A percentile compares a stretch with the other conserved stretches of the same genome.
These are phyloP conservation scores for Leptobrachium ailaonicum DNA, from an alignment of 2,113 vertebrate species.

Conservation along the genomic window DNA sequence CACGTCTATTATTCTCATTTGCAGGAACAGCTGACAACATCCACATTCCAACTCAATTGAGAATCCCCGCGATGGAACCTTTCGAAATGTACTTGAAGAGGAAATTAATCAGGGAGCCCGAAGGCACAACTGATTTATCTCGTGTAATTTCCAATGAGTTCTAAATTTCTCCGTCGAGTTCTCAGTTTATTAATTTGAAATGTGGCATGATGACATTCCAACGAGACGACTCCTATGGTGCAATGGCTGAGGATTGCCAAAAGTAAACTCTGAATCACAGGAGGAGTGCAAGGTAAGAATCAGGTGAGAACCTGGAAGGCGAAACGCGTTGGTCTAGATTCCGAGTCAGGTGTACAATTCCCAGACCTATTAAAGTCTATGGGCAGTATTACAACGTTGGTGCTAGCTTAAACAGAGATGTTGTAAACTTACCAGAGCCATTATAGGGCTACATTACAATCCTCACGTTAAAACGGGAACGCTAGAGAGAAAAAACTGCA, in stretches of 20 bases:
- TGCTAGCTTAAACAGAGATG: too few species aligned
- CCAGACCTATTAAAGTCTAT: too few species aligned
- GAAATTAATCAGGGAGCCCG: conserved; percentile 27
- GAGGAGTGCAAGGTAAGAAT: background rate
- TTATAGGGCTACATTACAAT: too few species aligned
- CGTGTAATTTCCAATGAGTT: conserved; percentile 20
- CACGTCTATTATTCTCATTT: conserved; percentile 18
- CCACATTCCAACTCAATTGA: conserved; percentile 3
- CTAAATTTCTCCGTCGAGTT: conserved; percentile 40
- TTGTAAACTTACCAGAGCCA: too few species aligned
- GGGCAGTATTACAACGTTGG: too few species aligned
- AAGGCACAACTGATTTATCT: conserved; percentile 27
- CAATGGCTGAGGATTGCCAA: conserved; percentile 12
- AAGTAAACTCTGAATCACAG: background rate
- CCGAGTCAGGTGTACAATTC: too few species aligned
- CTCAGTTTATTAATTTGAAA: conserved; percentile 32
- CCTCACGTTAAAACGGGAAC: too few species aligned
- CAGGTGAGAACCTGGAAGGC: background rate
- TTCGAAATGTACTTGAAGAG: background rate
- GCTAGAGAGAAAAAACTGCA: too few species aligned
- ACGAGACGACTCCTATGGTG: conserved; percentile 11
- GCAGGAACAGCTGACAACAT: conserved; percentile 8
- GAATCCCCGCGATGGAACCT: conserved; percentile 18
- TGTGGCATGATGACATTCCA: conserved; percentile 30
- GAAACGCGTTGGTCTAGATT: too few species aligned